Conservation (phyloP, 92 coral and sea anemone genomes). For the Epizoanthus ramosus region DNA sequence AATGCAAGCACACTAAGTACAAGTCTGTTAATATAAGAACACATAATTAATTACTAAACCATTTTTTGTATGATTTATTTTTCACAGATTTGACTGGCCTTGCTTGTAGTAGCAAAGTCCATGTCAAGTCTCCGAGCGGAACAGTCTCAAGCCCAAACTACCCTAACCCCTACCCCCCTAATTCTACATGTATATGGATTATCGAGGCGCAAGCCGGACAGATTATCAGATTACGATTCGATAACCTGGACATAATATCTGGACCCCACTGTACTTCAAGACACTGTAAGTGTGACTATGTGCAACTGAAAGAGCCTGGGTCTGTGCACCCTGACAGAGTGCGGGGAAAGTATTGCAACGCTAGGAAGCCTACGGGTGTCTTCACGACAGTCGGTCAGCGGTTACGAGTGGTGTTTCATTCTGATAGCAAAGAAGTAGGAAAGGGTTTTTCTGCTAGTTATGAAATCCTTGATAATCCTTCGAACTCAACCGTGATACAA, state of each 20-base stretch:
- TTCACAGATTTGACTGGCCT: not conserved
- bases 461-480: constrained; percentile 16
- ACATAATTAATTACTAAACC: not conserved
- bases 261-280: not conserved
- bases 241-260: constrained; percentile 12
- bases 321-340: not conserved
- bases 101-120: constrained; percentile 1
- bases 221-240: constrained; percentile 6
- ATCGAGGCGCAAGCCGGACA: constrained; percentile 21
- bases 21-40: too few species aligned
- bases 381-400: constrained; percentile 27
- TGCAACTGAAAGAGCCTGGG: constrained; percentile 32
- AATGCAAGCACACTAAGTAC: too few species aligned
- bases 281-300: constrained; percentile 24
- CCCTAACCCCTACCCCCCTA: constrained; percentile 18
- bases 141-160: constrained; percentile 24
- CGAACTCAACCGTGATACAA: constrained; percentile 10
- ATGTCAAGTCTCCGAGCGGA: constrained; percentile 2
- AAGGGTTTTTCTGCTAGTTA: constrained; percentile 22
- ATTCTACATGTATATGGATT: constrained; percentile 23
- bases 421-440: constrained; percentile 13
- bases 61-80: not conserved
- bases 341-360: constrained; percentile 8
- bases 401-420: constrained; percentile 18
- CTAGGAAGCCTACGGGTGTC: constrained; percentile 17